Percentiles rank a stretch among this genome's conserved stretches.
These are phyloP conservation scores for Chanos chanos DNA, from an alignment of 2,797 vertebrate species.

Conservation along the genomic window DNA sequence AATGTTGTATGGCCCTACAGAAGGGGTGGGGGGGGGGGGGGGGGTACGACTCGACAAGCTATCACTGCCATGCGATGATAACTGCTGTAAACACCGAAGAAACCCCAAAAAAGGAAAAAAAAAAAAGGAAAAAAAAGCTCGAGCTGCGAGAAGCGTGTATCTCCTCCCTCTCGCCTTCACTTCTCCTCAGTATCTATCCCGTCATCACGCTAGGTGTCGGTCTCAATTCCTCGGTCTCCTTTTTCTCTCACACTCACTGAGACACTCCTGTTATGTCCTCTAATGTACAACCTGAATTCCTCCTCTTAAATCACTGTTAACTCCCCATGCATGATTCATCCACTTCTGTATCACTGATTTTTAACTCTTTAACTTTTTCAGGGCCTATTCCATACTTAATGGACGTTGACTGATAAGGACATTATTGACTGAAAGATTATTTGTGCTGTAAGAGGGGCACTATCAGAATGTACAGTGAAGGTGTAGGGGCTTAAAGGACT, in stretches of 20 bases:
- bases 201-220: neutral
- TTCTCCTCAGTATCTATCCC: neutral
- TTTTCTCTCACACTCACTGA: constrained; percentile 3
- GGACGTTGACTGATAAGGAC: constrained; percentile 13
- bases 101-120: constrained; percentile 27
- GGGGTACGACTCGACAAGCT: neutral
- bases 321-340: constrained; percentile 12
- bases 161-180: neutral
- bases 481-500: neutral
- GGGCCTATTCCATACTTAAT: neutral
- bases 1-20: constrained; percentile 59
- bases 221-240: neutral
- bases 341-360: neutral
- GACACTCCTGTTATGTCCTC: constrained; percentile 7
- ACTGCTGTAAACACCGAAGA: constrained; percentile 12
- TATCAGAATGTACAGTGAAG: neutral
- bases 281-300: constrained; percentile 27
- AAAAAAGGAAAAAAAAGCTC: constrained; percentile 26
- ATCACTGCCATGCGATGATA: constrained; percentile 1
- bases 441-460: too few species aligned
- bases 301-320: constrained; percentile 23
- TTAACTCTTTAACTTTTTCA: constrained; percentile 21
- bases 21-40: neutral
- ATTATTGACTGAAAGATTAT: constrained; percentile 15
- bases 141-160: neutral